A percentile compares a stretch with the other conserved stretches of the same genome.
phyloP scores from a whole-genome alignment of 2,888 invertebrate genomes.

The Eupithecia insigniata region DNA sequence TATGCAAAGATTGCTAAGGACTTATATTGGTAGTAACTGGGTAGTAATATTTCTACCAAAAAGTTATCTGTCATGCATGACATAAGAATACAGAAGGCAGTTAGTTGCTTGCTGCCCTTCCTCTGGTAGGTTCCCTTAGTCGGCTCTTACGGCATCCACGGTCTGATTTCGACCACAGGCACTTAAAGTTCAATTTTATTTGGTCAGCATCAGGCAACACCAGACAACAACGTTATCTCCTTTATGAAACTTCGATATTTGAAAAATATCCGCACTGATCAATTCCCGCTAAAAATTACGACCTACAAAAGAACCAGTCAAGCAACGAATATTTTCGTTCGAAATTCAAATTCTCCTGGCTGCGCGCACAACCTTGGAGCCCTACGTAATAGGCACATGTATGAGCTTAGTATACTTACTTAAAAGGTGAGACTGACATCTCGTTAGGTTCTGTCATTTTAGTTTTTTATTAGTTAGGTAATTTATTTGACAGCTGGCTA shows the following conservation, averaged over 20 bases:
- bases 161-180: too few relatives aligned
- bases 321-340: constrained; percentile 36
- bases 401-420: constrained; percentile 1
- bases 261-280: not conserved
- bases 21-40: not conserved
- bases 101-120: too few relatives aligned
- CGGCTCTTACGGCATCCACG: too few relatives aligned
- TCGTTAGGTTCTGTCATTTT: constrained; percentile 13
- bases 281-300: constrained; percentile 16
- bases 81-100: too few relatives aligned
- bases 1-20: constrained; percentile 3
- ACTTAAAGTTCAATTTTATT: too few relatives aligned
- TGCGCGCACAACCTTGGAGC: constrained; percentile 31
- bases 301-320: constrained; percentile 32
- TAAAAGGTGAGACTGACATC: constrained; percentile 7
- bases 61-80: not conserved
- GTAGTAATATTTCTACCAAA: constrained; percentile 4
- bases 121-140: too few relatives aligned
- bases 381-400: constrained; percentile 28
- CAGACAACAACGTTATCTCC: not conserved
- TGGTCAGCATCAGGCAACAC: not conserved
- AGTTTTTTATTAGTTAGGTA: constrained; percentile 14
- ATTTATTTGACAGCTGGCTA: constrained; percentile 9
- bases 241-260: not conserved
- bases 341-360: constrained; percentile 46